A percentile compares a stretch with the other conserved stretches of the same genome.
phyloP scores from a whole-genome alignment of 2,888 invertebrate species.

The Arrhopalites spinosus region DNA sequence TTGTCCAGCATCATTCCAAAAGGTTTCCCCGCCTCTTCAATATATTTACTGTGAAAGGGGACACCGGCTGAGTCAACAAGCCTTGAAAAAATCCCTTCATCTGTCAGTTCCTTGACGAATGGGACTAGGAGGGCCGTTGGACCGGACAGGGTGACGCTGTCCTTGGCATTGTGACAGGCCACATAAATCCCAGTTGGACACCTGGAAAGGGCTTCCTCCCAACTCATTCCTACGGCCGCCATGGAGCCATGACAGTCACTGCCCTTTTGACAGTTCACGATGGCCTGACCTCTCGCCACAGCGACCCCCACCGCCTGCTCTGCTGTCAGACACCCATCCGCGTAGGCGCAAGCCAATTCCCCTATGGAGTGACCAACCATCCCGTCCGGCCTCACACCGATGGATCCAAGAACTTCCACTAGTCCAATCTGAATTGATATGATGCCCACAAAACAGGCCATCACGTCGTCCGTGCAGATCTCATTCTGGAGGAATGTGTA shows the following conservation, averaged over 20 bases:
- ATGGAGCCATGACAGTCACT: conserved; percentile 76
- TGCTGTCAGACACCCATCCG: conserved; percentile 90
- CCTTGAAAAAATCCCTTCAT: conserved; percentile 79
- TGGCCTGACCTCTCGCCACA: conserved; percentile 64
- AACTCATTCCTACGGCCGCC: conserved; percentile 86
- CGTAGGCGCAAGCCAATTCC: conserved; percentile 92
- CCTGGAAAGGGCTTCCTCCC: conserved; percentile 76
- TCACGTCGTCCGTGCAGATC: conserved; percentile 79
- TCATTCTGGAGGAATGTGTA: conserved; percentile 76
- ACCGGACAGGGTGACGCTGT: conserved; percentile 94
- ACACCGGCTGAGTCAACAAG: conserved; percentile 82
- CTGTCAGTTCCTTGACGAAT: conserved; percentile 71
- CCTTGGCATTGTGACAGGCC: conserved; percentile 94
- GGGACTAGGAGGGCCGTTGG: conserved; percentile 71
- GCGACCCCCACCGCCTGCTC: conserved; percentile 93
- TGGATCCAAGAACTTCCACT: conserved; percentile 76
- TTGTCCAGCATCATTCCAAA: conserved; percentile 75
- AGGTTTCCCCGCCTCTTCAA: conserved; percentile 80
- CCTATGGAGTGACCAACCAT: conserved; percentile 95
- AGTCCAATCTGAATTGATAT: conserved; percentile 82
- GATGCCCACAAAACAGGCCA: conserved; percentile 91
- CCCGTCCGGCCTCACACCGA: conserved; percentile 85
- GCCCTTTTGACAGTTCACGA: conserved; percentile 77
- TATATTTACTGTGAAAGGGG: conserved; percentile 92
- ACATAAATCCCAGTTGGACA: conserved; percentile 79